Evolutionary conservation across 2,888 invertebrate species (phyloP), one percentile per base, ranked within the genome.

Genomic region (Apotomis turbidana): DNA sequence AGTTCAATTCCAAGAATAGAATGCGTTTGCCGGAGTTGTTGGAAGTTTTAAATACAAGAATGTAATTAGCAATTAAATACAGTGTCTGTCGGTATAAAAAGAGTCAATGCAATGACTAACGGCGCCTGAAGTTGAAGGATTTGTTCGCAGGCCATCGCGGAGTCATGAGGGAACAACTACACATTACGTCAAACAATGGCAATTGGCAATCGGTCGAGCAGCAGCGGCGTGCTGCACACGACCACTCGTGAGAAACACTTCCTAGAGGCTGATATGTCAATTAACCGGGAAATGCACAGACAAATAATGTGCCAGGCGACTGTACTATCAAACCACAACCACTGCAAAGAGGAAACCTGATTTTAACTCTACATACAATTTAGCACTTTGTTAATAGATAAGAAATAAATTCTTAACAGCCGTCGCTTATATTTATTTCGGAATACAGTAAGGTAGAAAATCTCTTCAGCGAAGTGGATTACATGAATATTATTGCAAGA

Each of bases 111-210:
- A 27, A 54, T 54, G 41, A 41, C 4, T 57, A 66, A 66, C 46
- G 66, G 66, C 12, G 55, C 46, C 64, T 66, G 54, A 55, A 66
- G 55, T 66, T 46, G 55, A 46, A 66, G 44, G 64, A 55, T 66
- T 66, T 44, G 27, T 66, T 55, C 49, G 51, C 70, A 55, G 49
- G 67, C 49, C 52, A 71, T 62, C 67, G 58, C 54, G 38, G 62
- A 49, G 76, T 75, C 78, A 79, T 80, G 79, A 78, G 68, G 74
- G 74, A 76, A 78, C 74, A 74, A 73, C 59, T 55, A 58, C 75
- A 73, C 76, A 77, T 83, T 82, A 83, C 81, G 78, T 82, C 78
- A 80, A 74, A 85, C 81, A 84, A 83, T 83, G 75, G 76, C 81
- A 84, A 82, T 83, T 83, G 75, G 76, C 81, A 84, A 82, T 83